These are phyloP conservation scores for Bombus waltoni DNA, from an alignment of 1,140 invertebrate species.

Conservation along the genomic window DNA sequence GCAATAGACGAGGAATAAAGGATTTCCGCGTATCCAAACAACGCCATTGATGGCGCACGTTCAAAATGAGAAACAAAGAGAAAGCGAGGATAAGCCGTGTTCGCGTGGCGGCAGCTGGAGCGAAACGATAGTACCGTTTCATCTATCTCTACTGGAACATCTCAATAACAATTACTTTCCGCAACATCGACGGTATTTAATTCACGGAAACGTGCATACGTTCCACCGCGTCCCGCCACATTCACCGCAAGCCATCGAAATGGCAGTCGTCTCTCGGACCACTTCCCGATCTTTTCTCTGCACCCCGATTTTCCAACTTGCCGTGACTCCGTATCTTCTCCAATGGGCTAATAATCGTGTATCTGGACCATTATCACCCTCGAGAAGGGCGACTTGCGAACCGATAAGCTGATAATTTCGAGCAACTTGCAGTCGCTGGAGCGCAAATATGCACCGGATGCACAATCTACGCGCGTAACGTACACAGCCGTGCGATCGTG, in stretches of 20 bases:
- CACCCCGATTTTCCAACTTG: no score
- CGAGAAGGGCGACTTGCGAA: background rate
- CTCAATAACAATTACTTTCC: conserved; percentile 2
- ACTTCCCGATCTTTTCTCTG: background rate
- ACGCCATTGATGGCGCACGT: background rate
- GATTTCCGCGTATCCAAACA: background rate
- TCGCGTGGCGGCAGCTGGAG: background rate
- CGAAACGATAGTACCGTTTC: background rate
- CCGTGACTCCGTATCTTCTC: background rate
- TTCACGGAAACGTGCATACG: background rate
- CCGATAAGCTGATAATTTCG: conserved; percentile 7
- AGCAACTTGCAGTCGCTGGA: background rate
- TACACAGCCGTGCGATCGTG: background rate
- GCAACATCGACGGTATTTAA: conserved; percentile 11
- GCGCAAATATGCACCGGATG: background rate
- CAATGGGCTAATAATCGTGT: background rate
- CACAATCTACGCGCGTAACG: conserved; percentile 22
- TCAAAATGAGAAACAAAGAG: background rate
- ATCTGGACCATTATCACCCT: background rate
- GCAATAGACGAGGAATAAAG: background rate
- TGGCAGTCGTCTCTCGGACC: no score
- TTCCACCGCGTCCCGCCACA: no score
- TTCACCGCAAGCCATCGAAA: background rate
- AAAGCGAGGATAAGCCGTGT: background rate
- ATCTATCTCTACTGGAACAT: background rate